Evolutionary conservation across 2,888 invertebrate species (phyloP), one percentile per base, ranked within the genome.

Genomic region (Drosophila leonis): DNA sequence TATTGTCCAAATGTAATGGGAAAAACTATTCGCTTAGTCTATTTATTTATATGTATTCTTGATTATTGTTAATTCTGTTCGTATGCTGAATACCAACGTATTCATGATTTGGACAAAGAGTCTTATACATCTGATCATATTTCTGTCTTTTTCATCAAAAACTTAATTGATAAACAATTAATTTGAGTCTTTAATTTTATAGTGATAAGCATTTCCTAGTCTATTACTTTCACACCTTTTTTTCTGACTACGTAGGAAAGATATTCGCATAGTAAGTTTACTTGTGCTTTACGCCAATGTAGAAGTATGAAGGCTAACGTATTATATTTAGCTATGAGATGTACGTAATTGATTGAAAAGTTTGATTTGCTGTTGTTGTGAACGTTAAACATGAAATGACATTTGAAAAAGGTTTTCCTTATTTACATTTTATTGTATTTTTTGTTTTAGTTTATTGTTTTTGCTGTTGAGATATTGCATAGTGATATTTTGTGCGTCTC

Each of bases 401-500:
- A 69, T 64, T 49, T 39, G 31, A 54, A 44, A 46, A 20, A 15
- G 39, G 42, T 56, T 33, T 15, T 56, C 56, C 29, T 42, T n/a
- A 42, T 15, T 18, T 37, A 35, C 18, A 52, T 9, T 20, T 33
- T 46, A 29, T 31, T 49, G 12, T 2, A 4, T 15, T 18, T 15
- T n/a, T 29, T 5, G 0, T 60, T 39, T 42, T 18, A 4, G 44
- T 51, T 13, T 27, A 4, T 49, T 33, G 12, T 10, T 55, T 76
- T 42, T 29, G 56, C 65, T 55, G 44, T 66, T 66, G 41, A 66
- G 54, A 56, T 59, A 60, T 57, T 70, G 65, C 68, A 64, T 75
- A 75, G 78, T 82, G 82, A 84, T 82, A 82, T 81, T 68, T 79
- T 72, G 72, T 71, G 80, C 65, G 63, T 52, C 55, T 29, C 55